These are phyloP conservation scores for Bombus confusus DNA, from an alignment of 1,140 invertebrate species.

Conservation along the genomic window DNA sequence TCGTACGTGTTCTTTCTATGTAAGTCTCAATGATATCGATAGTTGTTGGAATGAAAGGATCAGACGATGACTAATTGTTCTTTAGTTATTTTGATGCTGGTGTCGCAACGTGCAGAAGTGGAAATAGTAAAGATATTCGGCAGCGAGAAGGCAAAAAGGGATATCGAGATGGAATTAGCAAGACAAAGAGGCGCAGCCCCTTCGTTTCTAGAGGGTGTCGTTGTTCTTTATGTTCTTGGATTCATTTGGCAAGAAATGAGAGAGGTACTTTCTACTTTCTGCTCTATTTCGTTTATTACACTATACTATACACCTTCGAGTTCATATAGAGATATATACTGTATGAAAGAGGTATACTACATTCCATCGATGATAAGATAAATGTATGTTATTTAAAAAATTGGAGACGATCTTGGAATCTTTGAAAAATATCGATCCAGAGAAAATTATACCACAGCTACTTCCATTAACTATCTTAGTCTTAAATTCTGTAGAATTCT, in stretches of 20 bases:
- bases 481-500: too few relatives aligned
- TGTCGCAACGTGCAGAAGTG: constrained; percentile 92
- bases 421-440: too few relatives aligned
- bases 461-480: too few relatives aligned
- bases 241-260: constrained; percentile 96
- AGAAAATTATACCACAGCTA: not conserved
- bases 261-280: constrained; percentile 81
- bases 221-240: constrained; percentile 90
- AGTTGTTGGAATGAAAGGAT: too few relatives aligned
- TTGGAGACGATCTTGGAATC: too few relatives aligned
- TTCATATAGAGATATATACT: too few relatives aligned
- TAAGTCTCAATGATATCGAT: constrained; percentile 81
- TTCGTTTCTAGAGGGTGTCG: constrained; percentile 89
- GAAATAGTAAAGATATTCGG: constrained; percentile 89
- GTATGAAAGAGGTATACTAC: too few relatives aligned
- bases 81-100: constrained; percentile 92
- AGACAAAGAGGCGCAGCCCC: constrained; percentile 90
- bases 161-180: constrained; percentile 84
- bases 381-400: too few relatives aligned
- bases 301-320: too few relatives aligned
- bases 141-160: constrained; percentile 85
- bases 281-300: too few relatives aligned
- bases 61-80: constrained; percentile 26
- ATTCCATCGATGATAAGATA: too few relatives aligned
- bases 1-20: constrained; percentile 96